phyloP scores from a whole-genome alignment of 2,797 vertebrate species.

The Trematomus bernacchii region DNA sequence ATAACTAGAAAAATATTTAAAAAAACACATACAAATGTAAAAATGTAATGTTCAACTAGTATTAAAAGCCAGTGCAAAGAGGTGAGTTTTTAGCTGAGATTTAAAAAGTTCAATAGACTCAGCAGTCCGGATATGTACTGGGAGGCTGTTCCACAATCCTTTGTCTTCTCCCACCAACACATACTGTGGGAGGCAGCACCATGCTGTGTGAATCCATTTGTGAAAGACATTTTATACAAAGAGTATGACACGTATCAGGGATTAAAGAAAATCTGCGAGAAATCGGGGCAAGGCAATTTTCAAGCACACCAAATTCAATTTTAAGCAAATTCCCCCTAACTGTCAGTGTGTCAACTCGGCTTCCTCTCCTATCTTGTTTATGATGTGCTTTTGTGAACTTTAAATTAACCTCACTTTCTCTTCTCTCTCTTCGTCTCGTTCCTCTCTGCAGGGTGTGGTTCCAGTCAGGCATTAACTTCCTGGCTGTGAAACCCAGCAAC shows the following conservation, averaged over 20 bases:
- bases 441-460: conserved; percentile 90
- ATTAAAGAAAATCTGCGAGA: conserved; percentile 68
- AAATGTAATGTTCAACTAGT: no score
- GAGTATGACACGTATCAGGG: conserved; percentile 51
- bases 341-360: conserved; percentile 43
- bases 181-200: conserved; percentile 48
- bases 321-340: conserved; percentile 49
- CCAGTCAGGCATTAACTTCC: conserved; percentile 90
- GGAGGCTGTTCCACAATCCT: no score
- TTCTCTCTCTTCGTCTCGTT: conserved; percentile 10
- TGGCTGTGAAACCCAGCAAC: conserved; percentile 89
- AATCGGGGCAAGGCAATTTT: conserved; percentile 60
- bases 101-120: no score
- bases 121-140: no score
- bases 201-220: conserved; percentile 59
- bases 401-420: conserved; percentile 47
- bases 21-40: no score
- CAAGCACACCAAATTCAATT: conserved; percentile 55
- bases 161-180: conserved; percentile 46
- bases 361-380: conserved; percentile 42
- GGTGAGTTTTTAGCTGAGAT: no score
- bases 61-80: no score
- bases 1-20: no score
- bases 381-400: conserved; percentile 45
- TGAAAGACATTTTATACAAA: conserved; percentile 63